Evolutionary conservation across 2,888 invertebrate species (phyloP).

Genomic region (Drosophila paramelanica): DNA sequence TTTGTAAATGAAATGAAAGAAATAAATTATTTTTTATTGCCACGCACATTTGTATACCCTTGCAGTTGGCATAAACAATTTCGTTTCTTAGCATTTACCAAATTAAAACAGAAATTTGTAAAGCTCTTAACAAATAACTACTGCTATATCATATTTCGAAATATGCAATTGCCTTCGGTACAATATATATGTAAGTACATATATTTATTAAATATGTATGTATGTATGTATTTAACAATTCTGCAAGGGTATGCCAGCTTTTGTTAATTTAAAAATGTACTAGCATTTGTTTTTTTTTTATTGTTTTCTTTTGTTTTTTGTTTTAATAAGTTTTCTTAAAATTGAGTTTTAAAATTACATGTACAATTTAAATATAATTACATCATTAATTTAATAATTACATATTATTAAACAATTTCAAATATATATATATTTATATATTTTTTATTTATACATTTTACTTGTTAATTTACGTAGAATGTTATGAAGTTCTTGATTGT

Average conservation of each 20-base stretch:
- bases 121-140: conserved; percentile 28
- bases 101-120: conserved; percentile 15
- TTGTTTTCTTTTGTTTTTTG: background rate
- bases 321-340: conserved; percentile 37
- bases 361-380: conserved; percentile 40
- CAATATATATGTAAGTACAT: conserved; percentile 11
- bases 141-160: background rate
- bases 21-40: conserved; percentile 37
- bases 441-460: too few species aligned
- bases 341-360: conserved; percentile 41
- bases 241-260: conserved; percentile 23
- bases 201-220: too few species aligned
- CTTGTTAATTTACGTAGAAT: conserved; percentile 43
- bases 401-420: conserved; percentile 29
- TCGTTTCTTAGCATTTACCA: conserved; percentile 13
- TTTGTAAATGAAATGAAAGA: conserved; percentile 28
- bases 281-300: conserved; percentile 1
- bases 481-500: conserved; percentile 50
- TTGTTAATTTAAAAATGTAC: conserved; percentile 29
- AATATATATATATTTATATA: too few species aligned
- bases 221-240: conserved; percentile 10
- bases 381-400: conserved; percentile 42
- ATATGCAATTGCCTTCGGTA: conserved; percentile 7
- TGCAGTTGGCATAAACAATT: conserved; percentile 17
- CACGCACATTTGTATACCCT: conserved; percentile 40